Evolutionary conservation across 2,888 invertebrate species (phyloP), one percentile per base, ranked within the genome.

Genomic region (Sisyra nigra): DNA sequence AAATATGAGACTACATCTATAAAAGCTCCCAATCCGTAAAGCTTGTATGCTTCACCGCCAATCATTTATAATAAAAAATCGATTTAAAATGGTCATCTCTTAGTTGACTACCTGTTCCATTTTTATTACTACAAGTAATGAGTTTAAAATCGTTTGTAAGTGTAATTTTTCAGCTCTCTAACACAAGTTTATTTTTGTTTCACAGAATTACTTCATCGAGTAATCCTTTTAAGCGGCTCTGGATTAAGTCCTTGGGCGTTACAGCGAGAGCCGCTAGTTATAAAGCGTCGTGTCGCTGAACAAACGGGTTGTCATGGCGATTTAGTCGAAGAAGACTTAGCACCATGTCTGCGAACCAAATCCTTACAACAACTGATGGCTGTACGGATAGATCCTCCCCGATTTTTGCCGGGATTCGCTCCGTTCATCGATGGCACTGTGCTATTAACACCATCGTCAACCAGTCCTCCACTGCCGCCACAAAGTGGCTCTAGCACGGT

Each of bases 371-470:
- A 84, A 50, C 66, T 88, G 45, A 68, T 87, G 44, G 70, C 76
- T 32, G 79, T 87, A 35, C 71, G 74, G 52, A 70, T 87, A 43
- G 82, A 86, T 54, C 77, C 83, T 29, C 91, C 91, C 6, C 66
- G 79, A 52, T 88, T 87, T 61, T 72, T 91, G 42, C 80, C 86
- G 30, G 87, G 87, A 15, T 93, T 92, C 59, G 93, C 91, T n/a
- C 93, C 93, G 2, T 91, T 92, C 59, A 79, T 91, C 51, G 93
- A 93, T 62, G 91, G 91, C 51, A 86, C 86, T 18, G 84, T 87
- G 48, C 73, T 87, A 50, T 73, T 78, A 41, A 74, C 74, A 55
- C 75, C 79, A 44, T 65, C 65, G 56, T 34, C 17, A 40, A 44
- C 10, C 17, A 19, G 37, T 9, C 19, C 11, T 18, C 18, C 37